Evolutionary conservation across 2,113 vertebrate species (phyloP).

Genomic region (Rattus norvegicus): DNA sequence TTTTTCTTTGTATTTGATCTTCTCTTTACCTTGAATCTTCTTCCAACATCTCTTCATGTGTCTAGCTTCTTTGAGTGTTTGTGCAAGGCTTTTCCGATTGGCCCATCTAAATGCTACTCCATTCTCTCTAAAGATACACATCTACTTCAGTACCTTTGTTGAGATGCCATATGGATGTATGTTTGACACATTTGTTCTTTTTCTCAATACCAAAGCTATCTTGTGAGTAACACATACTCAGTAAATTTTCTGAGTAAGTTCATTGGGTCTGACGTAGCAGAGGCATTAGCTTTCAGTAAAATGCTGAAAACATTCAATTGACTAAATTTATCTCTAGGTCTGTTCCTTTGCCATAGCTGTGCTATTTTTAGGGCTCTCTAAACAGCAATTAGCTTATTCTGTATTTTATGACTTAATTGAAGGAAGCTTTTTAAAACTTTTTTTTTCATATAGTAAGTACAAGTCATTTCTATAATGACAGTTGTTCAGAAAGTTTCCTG

Average conservation of each 20-base stretch:
- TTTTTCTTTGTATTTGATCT: background rate
- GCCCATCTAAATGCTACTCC: background rate
- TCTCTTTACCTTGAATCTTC: background rate
- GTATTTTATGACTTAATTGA: conserved; percentile 25
- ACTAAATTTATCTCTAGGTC: background rate
- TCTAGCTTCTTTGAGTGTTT: background rate
- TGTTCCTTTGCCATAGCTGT: conserved; percentile 1
- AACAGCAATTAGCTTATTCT: background rate
- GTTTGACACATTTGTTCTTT: background rate
- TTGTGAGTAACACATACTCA: background rate
- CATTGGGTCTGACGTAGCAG: background rate
- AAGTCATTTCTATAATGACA: background rate
- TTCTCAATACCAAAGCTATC: background rate
- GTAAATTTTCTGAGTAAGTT: background rate
- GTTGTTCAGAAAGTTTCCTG: background rate
- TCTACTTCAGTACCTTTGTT: background rate
- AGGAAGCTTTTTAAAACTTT: background rate
- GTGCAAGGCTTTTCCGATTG: background rate
- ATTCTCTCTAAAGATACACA: background rate
- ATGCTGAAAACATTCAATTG: background rate
- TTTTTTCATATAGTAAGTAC: background rate
- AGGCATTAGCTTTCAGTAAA: background rate
- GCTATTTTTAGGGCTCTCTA: conserved; percentile 9
- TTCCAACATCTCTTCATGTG: background rate
- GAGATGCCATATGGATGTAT: background rate